Conservation (phyloP, 2,113 vertebrate species). For the Acrocephalus kingi region DNA sequence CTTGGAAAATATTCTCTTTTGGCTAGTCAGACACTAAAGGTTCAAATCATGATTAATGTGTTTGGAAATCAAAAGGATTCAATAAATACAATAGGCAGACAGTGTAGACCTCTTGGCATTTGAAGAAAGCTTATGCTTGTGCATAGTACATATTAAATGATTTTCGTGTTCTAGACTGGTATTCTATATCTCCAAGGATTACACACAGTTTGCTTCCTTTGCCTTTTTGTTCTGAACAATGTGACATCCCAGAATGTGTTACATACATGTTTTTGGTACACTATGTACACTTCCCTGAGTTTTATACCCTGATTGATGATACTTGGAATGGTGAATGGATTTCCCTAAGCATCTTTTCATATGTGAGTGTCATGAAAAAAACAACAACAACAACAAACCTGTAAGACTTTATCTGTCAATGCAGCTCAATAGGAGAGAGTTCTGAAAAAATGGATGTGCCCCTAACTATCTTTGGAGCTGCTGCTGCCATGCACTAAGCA, state of each 20-base stretch:
- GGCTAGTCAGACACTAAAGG: neutral
- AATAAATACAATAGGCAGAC: neutral
- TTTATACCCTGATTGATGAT: neutral
- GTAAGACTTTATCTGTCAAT: neutral
- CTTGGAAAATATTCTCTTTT: neutral
- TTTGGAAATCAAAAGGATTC: neutral
- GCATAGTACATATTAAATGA: neutral
- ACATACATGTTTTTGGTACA: neutral
- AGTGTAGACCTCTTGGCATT: neutral
- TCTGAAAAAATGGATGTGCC: neutral
- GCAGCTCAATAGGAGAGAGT: fast-evolving
- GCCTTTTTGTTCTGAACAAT: neutral
- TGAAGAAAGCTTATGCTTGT: neutral
- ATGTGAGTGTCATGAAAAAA: neutral
- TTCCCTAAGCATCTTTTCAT: neutral
- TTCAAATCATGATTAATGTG: neutral
- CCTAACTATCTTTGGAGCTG: fast-evolving
- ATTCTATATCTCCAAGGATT: neutral
- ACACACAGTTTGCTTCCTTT: neutral
- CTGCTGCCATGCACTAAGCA: neutral
- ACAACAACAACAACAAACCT: neutral
- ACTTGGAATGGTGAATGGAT: neutral
- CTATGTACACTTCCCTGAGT: neutral
- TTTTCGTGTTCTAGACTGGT: neutral
- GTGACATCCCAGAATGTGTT: neutral